phyloP scores from a whole-genome alignment of 2,113 vertebrate genomes.

The Pholis gunnellus region DNA sequence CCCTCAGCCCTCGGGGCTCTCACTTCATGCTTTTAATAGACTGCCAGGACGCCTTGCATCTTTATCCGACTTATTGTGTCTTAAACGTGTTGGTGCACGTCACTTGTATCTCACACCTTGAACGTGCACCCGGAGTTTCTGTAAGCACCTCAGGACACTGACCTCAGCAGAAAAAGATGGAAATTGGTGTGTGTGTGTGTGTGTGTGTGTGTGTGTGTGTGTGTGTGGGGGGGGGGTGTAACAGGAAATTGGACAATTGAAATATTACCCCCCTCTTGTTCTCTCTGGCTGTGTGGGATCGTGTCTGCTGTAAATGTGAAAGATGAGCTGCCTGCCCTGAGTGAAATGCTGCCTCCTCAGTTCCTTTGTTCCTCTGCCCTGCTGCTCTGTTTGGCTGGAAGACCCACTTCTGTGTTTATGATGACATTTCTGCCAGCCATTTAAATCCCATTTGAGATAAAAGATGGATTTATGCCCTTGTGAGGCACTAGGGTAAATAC shows the following conservation, averaged over 20 bases:
- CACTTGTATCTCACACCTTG: constrained; percentile 5
- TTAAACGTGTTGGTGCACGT: constrained; percentile 24
- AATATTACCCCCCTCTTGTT: constrained; percentile 16
- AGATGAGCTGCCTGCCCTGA: constrained; percentile 53
- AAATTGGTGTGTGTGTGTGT: not conserved
- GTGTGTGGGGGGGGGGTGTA: not conserved
- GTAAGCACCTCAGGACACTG: not conserved
- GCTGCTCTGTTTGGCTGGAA: constrained; percentile 47
- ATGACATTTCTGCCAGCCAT: constrained; percentile 21
- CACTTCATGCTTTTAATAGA: constrained; percentile 74
- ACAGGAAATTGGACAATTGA: constrained; percentile 39
- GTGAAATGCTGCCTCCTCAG: constrained; percentile 58
- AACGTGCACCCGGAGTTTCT: not conserved
- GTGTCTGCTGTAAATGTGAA: constrained; percentile 37
- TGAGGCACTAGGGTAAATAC: not conserved
- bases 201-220: not conserved
- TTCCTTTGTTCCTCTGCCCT: constrained; percentile 71
- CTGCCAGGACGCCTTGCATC: constrained; percentile 17
- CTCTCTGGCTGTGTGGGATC: constrained; percentile 31
- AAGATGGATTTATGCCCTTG: constrained; percentile 1
- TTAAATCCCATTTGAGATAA: constrained; percentile 14
- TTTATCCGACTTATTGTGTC: constrained; percentile 17
- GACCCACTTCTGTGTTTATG: constrained; percentile 36
- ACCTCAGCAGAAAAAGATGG: constrained; percentile 16
- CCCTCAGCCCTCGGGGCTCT: constrained; percentile 68